Evolutionary conservation across 2,888 invertebrate genomes (phyloP), one percentile per base, ranked within the genome.

Genomic region (Anticlea derivata): DNA sequence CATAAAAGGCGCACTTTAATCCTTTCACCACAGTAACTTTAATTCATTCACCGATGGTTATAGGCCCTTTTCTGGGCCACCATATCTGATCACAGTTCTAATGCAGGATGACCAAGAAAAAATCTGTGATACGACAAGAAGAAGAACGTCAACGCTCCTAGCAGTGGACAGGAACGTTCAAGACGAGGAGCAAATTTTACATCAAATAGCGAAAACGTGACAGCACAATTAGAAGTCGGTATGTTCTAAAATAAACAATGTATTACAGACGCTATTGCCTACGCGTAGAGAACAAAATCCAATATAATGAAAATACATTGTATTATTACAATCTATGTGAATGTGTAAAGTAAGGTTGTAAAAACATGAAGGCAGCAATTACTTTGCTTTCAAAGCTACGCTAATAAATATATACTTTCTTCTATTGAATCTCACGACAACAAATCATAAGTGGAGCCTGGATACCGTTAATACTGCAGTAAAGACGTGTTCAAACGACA

Each of bases 331-430:
- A 51, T 40, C 24, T 23, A 50, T 44, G 52, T 35, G 45, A 57
- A 51, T 54, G 44, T 56, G 46, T 26, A 47, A 48, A 53, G 52
- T 49, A 46, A 49, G 30, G 38, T 31, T 37, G 44, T 51, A 51
- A 47, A 46, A 59, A 47, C 68, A 58, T 63, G 53, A 55, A 71
- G 65, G 66, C 65, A 66, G 66, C 66, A 76, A 78, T 78, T 76
- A 78, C 69, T 73, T 80, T 68, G 65, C 78, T 80, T 80, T 78
- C 75, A 61, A 72, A 68, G 61, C 62, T 63, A 65, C 68, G 58
- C 57, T 59, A 58, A 55, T 34, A 34, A 27, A 44, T 13, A 35
- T 26, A 17, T 64, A 61, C 71, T 76, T 75, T 73, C 70, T 63
- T 69, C 57, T 47, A 61, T 57, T 57, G 55, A 58, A 65, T 70